A percentile compares a stretch with the other conserved stretches of the same genome.
phyloP scores from a whole-genome alignment of 2,888 invertebrate species.

The Dynastes hyllus region DNA sequence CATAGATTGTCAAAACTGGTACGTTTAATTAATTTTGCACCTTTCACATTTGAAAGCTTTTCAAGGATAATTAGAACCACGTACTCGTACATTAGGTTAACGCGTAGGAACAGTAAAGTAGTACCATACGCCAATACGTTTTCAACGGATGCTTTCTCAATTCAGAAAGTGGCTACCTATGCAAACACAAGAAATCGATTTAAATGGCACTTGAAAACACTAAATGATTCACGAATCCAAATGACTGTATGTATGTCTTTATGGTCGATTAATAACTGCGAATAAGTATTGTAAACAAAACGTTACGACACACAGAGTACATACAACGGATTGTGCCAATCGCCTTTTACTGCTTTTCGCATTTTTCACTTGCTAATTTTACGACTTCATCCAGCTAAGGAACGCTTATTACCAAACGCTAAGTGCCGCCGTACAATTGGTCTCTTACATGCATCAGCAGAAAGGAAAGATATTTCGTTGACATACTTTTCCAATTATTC shows the following conservation, averaged over 20 bases:
- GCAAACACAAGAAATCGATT: slow-evolving; percentile 14
- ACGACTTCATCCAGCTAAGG: slow-evolving; percentile 10
- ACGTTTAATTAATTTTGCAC: too few species aligned
- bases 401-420: slow-evolving; percentile 5
- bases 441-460: background rate
- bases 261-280: slow-evolving; percentile 15
- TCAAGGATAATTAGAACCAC: too few species aligned
- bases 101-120: too few species aligned
- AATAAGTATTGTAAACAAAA: slow-evolving; percentile 20
- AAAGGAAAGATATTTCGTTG: slow-evolving; percentile 30
- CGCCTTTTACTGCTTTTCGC: slow-evolving; percentile 22
- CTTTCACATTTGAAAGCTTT: too few species aligned
- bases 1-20: too few species aligned
- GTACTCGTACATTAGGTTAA: too few species aligned
- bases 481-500: slow-evolving; percentile 24
- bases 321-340: slow-evolving; percentile 9
- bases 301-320: slow-evolving; percentile 2
- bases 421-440: slow-evolving; percentile 7
- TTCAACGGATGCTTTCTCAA: slow-evolving; percentile 10
- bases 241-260: background rate
- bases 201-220: background rate
- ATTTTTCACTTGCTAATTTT: slow-evolving; percentile 34
- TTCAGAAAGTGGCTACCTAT: background rate
- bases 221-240: slow-evolving; percentile 10
- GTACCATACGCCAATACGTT: too few species aligned